Base-by-base conservation (phyloP, 1,140 invertebrate species). In the Hermatobates lingyangjiaoensis region DNA sequence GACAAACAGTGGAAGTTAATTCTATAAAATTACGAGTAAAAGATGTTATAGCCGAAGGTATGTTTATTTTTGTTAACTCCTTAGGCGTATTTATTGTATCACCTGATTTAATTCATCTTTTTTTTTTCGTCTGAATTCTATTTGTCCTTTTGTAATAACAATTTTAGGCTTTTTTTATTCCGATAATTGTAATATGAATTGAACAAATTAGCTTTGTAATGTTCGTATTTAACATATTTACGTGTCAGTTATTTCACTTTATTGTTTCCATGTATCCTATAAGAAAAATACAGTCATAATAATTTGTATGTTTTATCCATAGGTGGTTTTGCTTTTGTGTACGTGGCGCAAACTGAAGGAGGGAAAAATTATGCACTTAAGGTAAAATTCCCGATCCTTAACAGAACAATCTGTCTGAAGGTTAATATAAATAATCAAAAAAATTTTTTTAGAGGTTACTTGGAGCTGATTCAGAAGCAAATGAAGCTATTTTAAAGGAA, bases 311-410 rank as follows among this genome's bases (percentile, higher is more conserved):
- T 40, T 54, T 44, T 54, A 52, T 66, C 77, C 71, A 58, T 67
- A 93, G 90, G 90, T 75, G 89, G 89, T 59, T 94, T 87, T 77
- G 88, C 87, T 45, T 83, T 89, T 73, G 89, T 95, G 46, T 95
- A 85, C 74, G 80, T 88, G 54, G 89, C 86, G 57, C 87, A 92
- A 75, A 88, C 93, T n/a, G n/a, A n/a, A n/a, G n/a, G n/a, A n/a
- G n/a, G n/a, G n/a, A n/a, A n/a, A n/a, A n/a, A n/a, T n/a, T n/a
- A n/a, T n/a, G n/a, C n/a, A 46, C n/a, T 20, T 27, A 47, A 27
- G 24, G n/a, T 15, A 7, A 23, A 3, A 26, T 27, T 27, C 1
- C 14, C 25, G 10, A 10, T 23, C 12, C 18, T 25, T 50, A 39
- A 21, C 25, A 14, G 25, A 24, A 24, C 18, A 3, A 27, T 23